phyloP scores from a whole-genome alignment of 1,140 invertebrate genomes.

The Drosophila navojoa region DNA sequence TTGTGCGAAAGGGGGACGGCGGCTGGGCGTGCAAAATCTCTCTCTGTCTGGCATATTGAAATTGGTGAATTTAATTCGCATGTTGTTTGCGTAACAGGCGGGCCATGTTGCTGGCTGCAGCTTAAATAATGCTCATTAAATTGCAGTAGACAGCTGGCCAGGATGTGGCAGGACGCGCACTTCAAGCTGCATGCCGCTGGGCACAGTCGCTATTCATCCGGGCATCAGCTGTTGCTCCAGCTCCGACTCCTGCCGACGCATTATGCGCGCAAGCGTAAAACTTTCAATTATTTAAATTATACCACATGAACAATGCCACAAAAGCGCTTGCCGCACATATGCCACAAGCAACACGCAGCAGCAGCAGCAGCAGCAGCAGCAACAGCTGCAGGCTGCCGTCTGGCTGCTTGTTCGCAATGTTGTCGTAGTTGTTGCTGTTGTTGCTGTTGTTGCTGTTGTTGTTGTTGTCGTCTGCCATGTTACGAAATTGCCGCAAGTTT shows the following conservation, averaged over 20 bases:
- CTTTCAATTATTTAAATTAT: slow-evolving; percentile 84
- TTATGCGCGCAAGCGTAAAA: slow-evolving; percentile 80
- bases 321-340: slow-evolving; percentile 61
- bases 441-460: slow-evolving; percentile 3
- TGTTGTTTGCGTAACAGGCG: slow-evolving; percentile 41
- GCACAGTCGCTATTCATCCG: slow-evolving; percentile 45
- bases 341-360: slow-evolving; percentile 43
- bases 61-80: slow-evolving; percentile 77
- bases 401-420: slow-evolving; percentile 39
- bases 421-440: slow-evolving; percentile 27
- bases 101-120: slow-evolving; percentile 9
- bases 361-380: slow-evolving; percentile 16
- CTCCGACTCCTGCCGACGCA: slow-evolving; percentile 36
- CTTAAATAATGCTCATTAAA: slow-evolving; percentile 68
- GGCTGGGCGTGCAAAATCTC: neutral
- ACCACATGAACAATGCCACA: slow-evolving; percentile 82
- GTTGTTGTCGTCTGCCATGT: slow-evolving; percentile 64
- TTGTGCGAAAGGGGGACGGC: neutral
- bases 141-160: slow-evolving; percentile 37
- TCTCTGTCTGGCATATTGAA: slow-evolving; percentile 42
- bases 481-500: slow-evolving; percentile 82
- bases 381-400: slow-evolving; percentile 66
- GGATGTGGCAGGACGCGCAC: slow-evolving; percentile 16
- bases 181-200: slow-evolving; percentile 9
- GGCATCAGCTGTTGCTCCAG: slow-evolving; percentile 48